These are phyloP conservation scores for Oceanites oceanicus DNA, from an alignment of 2,113 vertebrate species.

Conservation along the genomic window DNA sequence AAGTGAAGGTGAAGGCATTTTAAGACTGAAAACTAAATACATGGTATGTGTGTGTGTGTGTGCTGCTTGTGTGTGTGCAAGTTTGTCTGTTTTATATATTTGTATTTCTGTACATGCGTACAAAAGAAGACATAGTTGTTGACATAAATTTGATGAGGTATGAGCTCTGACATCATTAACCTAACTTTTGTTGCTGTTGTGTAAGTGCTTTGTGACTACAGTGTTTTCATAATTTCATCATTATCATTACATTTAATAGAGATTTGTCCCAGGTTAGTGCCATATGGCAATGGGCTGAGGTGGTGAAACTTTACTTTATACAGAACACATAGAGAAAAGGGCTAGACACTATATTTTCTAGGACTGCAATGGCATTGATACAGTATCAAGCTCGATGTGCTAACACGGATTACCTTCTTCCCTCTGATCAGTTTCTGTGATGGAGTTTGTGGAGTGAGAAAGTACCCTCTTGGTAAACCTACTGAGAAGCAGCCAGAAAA, in stretches of 20 bases:
- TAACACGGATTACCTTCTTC: neutral
- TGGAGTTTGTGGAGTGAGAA: neutral
- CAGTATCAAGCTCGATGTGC: neutral
- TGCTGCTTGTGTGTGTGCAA: rapidly evolving
- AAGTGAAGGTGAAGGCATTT: neutral
- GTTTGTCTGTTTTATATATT: neutral
- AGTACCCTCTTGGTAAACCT: neutral
- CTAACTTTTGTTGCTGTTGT: neutral
- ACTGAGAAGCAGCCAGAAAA: neutral
- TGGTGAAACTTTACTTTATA: neutral
- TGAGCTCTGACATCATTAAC: neutral
- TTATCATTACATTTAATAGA: neutral
- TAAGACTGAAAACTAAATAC: neutral
- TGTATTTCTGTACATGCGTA: neutral
- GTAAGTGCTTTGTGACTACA: neutral
- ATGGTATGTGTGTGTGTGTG: rapidly evolving
- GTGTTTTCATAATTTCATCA: neutral
- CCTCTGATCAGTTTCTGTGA: neutral
- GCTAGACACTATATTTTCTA: neutral
- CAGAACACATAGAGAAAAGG: neutral
- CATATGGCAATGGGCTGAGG: neutral
- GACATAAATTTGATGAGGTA: neutral
- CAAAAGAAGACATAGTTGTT: neutral
- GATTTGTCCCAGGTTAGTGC: neutral
- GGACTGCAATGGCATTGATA: neutral